Evolutionary conservation across 1,140 invertebrate genomes (phyloP).

Genomic region (Drosophila aff.): DNA sequence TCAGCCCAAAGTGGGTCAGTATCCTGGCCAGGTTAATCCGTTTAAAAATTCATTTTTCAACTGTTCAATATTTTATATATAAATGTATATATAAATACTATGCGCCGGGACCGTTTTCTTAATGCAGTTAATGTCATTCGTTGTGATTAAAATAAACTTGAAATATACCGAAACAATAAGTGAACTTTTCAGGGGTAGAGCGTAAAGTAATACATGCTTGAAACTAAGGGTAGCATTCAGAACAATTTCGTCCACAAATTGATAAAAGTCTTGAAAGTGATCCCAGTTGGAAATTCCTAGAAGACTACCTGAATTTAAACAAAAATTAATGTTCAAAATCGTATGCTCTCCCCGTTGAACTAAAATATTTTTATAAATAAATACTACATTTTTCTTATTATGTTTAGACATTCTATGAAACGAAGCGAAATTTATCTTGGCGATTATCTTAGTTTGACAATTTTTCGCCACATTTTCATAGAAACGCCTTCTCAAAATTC

Average conservation of each 20-base stretch:
- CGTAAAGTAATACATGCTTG: neutral
- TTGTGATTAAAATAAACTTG: neutral
- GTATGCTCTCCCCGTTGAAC: neutral
- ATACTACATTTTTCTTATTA: neutral
- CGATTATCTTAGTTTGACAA: neutral
- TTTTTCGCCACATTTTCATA: neutral
- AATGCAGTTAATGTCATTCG: neutral
- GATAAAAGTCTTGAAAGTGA: neutral
- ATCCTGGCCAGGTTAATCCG: neutral
- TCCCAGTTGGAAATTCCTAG: neutral
- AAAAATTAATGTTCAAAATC: neutral
- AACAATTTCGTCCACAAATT: neutral
- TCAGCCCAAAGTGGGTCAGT: neutral
- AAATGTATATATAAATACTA: neutral
- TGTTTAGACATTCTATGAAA: neutral
- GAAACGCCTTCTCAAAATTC: neutral
- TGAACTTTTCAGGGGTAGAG: neutral
- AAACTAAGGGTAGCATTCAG: neutral
- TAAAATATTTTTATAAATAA: neutral
- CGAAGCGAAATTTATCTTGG: neutral
- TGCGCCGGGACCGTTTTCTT: slow-evolving; percentile 6
- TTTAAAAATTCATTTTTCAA: neutral
- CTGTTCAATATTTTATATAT: neutral
- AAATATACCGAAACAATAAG: no score
- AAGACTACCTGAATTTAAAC: neutral